A percentile compares a stretch with the other conserved stretches of the same genome.
phyloP scores from a whole-genome alignment of 2,888 invertebrate genomes.

The Halictus quadricinctus region DNA sequence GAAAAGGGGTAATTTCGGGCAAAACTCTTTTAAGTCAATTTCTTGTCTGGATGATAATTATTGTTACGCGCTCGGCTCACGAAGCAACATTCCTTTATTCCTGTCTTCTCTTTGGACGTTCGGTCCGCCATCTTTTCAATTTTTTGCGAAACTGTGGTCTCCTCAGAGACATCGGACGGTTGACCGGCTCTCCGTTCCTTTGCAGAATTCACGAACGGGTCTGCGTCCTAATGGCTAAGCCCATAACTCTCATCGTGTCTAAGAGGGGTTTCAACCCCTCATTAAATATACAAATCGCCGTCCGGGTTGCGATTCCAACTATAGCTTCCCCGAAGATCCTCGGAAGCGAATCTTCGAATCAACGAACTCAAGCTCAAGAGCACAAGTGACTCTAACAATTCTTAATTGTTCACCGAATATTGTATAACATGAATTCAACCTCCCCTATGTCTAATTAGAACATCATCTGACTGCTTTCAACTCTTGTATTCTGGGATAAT shows the following conservation, averaged over 20 bases:
- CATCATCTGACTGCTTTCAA: too few species aligned
- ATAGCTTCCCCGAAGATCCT: neutral
- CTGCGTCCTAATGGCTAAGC: neutral
- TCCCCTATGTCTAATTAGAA: too few species aligned
- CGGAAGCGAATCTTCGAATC: neutral
- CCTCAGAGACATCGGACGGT: neutral
- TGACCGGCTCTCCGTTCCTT: neutral
- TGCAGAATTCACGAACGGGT: neutral
- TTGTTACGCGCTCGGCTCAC: too few species aligned
- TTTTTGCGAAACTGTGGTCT: neutral
- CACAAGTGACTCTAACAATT: too few species aligned
- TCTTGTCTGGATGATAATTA: too few species aligned
- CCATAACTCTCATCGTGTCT: conserved; percentile 8
- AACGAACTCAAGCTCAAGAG: neutral
- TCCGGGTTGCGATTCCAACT: neutral
- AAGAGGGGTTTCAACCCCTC: conserved; percentile 6
- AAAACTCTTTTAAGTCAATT: too few species aligned
- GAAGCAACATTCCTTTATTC: too few species aligned
- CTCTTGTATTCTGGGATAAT: too few species aligned
- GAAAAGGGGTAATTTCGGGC: too few species aligned
- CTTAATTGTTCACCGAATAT: too few species aligned
- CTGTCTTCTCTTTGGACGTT: neutral
- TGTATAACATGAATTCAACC: too few species aligned
- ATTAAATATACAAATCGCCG: conserved; percentile 9
- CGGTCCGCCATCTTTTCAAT: neutral